Evolutionary conservation across 2,888 invertebrate genomes (phyloP).

Genomic region (Abscondita cerata): DNA sequence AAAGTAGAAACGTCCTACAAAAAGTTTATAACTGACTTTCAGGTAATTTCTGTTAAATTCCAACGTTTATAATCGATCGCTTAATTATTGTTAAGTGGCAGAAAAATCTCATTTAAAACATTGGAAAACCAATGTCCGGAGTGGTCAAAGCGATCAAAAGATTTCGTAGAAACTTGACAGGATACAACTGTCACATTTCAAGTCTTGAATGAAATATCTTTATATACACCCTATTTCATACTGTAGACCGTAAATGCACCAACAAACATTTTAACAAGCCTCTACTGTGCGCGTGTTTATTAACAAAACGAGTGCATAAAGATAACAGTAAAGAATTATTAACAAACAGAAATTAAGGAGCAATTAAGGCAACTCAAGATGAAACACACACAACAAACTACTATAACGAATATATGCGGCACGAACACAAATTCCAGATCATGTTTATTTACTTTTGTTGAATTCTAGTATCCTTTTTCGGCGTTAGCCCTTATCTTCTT

Average conservation of each 20-base stretch:
- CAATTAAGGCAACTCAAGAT: constrained; percentile 17
- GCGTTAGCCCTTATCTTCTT: constrained; percentile 32
- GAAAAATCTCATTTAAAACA: constrained; percentile 1
- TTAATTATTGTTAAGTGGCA: not conserved
- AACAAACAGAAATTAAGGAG: constrained; percentile 18
- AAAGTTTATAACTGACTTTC: not conserved
- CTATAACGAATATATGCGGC: constrained; percentile 5
- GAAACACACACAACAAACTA: constrained; percentile 2
- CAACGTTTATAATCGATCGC: not conserved
- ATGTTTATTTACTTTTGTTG: constrained; percentile 37
- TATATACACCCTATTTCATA: constrained; percentile 11
- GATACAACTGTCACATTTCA: constrained; percentile 29
- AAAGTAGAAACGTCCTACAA: constrained; percentile 5
- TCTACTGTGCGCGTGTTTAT: constrained; percentile 12
- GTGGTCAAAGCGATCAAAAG: constrained; percentile 12
- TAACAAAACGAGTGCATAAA: constrained; percentile 2
- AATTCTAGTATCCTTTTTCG: constrained; percentile 35
- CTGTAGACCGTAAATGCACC: constrained; percentile 11
- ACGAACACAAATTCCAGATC: constrained; percentile 32
- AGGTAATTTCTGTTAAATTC: constrained; percentile 1
- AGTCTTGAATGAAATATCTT: constrained; percentile 27
- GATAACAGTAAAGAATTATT: constrained; percentile 13
- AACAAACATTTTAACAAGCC: constrained; percentile 8
- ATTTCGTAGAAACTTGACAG: constrained; percentile 26
- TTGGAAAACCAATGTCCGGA: constrained; percentile 1